Conservation (phyloP, 2,113 vertebrate genomes). For the Vombatus ursinus region DNA sequence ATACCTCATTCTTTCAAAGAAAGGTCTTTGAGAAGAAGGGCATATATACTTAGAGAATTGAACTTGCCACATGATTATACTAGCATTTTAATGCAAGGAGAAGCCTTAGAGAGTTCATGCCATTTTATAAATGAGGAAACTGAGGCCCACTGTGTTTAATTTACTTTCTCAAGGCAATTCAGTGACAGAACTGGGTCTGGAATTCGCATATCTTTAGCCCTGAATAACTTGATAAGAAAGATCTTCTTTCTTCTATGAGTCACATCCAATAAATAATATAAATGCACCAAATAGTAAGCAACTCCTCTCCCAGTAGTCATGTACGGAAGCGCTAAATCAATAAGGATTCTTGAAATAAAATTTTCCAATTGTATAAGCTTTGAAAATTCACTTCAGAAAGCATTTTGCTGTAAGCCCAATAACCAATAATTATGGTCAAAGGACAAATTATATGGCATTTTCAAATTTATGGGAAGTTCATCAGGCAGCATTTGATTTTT, state of each 20-base stretch:
- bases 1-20: not conserved
- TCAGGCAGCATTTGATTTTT: not conserved
- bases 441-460: not conserved
- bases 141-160: not conserved
- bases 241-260: not conserved
- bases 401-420: constrained; percentile 1
- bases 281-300: not conserved
- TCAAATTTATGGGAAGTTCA: not conserved
- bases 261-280: not conserved
- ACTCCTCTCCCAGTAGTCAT: not conserved
- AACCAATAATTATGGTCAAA: constrained; percentile 3
- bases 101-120: not conserved
- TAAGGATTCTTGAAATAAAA: constrained; percentile 38
- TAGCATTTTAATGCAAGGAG: not conserved
- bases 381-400: constrained; percentile 26
- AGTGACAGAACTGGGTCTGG: not conserved
- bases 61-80: not conserved
- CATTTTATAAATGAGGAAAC: not conserved
- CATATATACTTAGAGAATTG: not conserved
- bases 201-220: not conserved
- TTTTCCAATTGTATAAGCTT: constrained; percentile 11
- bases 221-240: not conserved
- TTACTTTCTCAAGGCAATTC: not conserved
- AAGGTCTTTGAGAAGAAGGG: not conserved
- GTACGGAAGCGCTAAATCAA: constrained; percentile 4